These are phyloP conservation scores for Ochlodes sylvanus DNA, from an alignment of 2,888 invertebrate genomes.

Conservation along the genomic window DNA sequence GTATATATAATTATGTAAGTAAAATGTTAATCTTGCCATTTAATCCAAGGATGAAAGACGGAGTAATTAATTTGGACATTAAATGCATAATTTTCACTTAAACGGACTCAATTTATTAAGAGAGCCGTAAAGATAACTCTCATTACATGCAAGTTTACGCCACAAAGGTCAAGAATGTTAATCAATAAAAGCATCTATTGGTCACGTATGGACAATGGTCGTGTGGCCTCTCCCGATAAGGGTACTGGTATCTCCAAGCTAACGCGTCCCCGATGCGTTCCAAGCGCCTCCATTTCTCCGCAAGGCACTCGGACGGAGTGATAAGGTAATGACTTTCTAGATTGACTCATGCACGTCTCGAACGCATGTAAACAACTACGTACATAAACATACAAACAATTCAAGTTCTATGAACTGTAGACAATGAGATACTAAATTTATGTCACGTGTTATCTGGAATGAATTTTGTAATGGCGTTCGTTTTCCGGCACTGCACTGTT, in stretches of 20 bases:
- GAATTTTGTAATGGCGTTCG: constrained; percentile 74
- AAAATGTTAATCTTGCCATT: background rate
- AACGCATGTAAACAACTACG: constrained; percentile 64
- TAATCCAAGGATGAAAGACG: background rate
- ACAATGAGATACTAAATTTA: constrained; percentile 71
- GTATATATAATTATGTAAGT: no score
- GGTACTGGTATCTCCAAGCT: constrained; percentile 47
- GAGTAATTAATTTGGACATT: constrained; percentile 3
- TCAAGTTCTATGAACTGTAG: constrained; percentile 78
- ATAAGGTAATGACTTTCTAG: constrained; percentile 77
- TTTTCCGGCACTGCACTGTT: constrained; percentile 61
- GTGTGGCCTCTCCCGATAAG: constrained; percentile 55
- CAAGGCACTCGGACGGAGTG: constrained; percentile 53
- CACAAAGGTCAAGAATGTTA: constrained; percentile 69
- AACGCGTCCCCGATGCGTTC: constrained; percentile 54
- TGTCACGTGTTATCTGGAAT: constrained; percentile 75
- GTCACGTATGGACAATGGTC: constrained; percentile 61
- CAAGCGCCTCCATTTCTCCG: constrained; percentile 67
- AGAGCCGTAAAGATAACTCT: constrained; percentile 46
- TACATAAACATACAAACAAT: constrained; percentile 56
- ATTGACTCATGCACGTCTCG: constrained; percentile 69
- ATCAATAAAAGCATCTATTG: constrained; percentile 63
- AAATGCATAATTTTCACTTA: constrained; percentile 18
- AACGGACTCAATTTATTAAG: constrained; percentile 42
- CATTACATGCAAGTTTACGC: constrained; percentile 52